phyloP scores from a whole-genome alignment of 2,797 vertebrate species.

The Rhadinocentrus ornatus region DNA sequence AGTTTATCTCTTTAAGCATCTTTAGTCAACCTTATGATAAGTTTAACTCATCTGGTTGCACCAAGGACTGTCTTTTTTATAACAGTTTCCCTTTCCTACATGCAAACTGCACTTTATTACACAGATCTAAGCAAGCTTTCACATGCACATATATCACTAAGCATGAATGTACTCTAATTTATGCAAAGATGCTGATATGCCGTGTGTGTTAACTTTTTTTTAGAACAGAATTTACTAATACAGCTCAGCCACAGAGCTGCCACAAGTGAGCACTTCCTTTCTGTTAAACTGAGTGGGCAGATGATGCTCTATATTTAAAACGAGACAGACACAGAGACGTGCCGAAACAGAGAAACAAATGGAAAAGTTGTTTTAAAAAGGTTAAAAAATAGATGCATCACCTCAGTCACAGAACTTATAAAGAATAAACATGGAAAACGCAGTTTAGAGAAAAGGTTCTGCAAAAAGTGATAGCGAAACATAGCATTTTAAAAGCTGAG shows the following conservation, averaged over 20 bases:
- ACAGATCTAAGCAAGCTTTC: background rate
- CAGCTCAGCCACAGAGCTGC: slow-evolving; percentile 18
- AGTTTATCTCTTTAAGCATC: slow-evolving; percentile 1
- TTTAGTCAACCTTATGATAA: background rate
- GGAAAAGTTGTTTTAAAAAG: background rate
- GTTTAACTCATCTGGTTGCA: background rate
- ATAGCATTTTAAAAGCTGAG: background rate
- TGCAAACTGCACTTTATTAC: background rate
- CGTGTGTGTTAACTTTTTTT: background rate
- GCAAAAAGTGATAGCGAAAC: background rate
- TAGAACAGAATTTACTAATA: slow-evolving; percentile 4
- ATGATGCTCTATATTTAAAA: slow-evolving; percentile 61
- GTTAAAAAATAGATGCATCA: slow-evolving; percentile 27
- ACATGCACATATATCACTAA: background rate
- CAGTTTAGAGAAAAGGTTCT: slow-evolving; percentile 11
- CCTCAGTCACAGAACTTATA: slow-evolving; percentile 25
- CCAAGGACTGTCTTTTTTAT: background rate
- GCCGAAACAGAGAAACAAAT: background rate
- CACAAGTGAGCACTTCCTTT: slow-evolving; percentile 63
- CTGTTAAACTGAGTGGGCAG: slow-evolving; percentile 69
- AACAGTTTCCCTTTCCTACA: background rate
- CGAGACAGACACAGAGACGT: slow-evolving; percentile 4
- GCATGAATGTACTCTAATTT: background rate
- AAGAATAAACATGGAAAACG: slow-evolving; percentile 14
- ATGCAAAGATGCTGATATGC: background rate